Base-by-base conservation (phyloP, 2,888 invertebrate genomes). In the Tridacna gigas region DNA sequence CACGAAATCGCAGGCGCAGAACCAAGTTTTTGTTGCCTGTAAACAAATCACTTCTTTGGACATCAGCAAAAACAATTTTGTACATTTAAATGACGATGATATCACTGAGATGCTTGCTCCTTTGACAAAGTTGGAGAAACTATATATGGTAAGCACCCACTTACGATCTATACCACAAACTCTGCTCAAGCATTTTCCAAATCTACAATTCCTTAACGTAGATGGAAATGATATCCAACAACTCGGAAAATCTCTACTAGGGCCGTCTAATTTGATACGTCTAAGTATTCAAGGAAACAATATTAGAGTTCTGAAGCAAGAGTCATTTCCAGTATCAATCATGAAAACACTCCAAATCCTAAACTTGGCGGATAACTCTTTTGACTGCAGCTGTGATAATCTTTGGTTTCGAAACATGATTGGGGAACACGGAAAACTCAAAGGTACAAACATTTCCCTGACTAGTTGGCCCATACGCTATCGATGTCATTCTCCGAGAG, bases 351-450 rank as follows among this genome's bases (percentile, higher is more conserved):
- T 80, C 9, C 15, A 15, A 47, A 61, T 7, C 0, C n/a, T 80
- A 9, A 61, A 69, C 45, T 45, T 80, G 45, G 69, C 56, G 20
- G 26, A 69, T 26, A 80, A 80, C 51, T 74, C 75, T n/a, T 76
- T 80, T 47, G 26, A 25, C 9, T 80, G 80, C 47, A 63, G 66
- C 13, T 80, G 80, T 76, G 65, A 69, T 4, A 69, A 74, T n/a
- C 67, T 80, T 18, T 76, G 76, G 76, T 80, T 80, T 60, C 51
- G 80, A 63, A 63, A 67, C 37, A 76, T 75, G 80, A 60, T 80
- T 22, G 71, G 22, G 28, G 47, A 47, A n/a, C 20, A 28, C 15
- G 75, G n/a, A 25, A 75, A 67, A 7, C 63, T 25, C n/a, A 15
- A 11, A 45, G 56, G 56, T 12, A 69, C 69, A 22, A 69, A 69